Conservation (phyloP, 2,113 vertebrate genomes). For the Oncorhynchus mykiss region DNA sequence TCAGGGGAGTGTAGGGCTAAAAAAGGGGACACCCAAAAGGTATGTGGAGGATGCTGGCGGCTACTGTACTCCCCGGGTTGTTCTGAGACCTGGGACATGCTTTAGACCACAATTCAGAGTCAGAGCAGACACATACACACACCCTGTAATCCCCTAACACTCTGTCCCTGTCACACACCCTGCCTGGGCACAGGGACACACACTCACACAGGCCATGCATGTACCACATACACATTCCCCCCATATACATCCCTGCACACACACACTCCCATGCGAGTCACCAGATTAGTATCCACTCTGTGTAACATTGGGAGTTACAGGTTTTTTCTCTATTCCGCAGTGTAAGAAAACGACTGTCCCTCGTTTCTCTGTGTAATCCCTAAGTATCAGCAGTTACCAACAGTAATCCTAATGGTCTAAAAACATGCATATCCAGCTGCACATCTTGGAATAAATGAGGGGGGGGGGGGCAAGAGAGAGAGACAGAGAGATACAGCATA, state of each 20-base stretch:
- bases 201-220: background rate
- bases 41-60: background rate
- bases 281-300: background rate
- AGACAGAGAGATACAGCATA: background rate
- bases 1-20: no score
- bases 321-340: no score
- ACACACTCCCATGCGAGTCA: background rate
- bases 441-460: background rate
- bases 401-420: background rate
- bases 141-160: background rate
- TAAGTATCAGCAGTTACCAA: background rate
- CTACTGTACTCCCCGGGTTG: background rate
- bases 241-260: background rate
- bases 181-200: background rate
- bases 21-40: background rate
- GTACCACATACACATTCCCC: background rate
- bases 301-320: no score
- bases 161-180: constrained; percentile 4
- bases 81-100: background rate
- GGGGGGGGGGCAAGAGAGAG: background rate
- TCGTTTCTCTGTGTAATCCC: background rate
- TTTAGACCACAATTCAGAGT: background rate
- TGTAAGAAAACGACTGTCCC: background rate
- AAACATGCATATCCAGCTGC: constrained; percentile 3
- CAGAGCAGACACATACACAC: background rate